Base-by-base conservation (phyloP, 2,888 invertebrate genomes). In the Napeogenes sylphis region DNA sequence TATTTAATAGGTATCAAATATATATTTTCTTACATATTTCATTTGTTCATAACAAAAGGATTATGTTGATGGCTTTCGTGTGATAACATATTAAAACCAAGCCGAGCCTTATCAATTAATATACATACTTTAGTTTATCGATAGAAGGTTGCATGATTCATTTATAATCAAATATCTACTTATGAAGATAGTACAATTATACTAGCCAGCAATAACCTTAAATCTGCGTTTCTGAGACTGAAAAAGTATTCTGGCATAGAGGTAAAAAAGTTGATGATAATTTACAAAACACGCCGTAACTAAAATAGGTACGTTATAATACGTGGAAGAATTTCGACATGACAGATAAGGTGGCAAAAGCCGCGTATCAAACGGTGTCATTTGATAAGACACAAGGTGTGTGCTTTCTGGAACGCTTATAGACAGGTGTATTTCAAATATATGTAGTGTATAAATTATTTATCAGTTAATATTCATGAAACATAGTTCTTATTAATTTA, bases 291-390 rank as follows among this genome's bases (percentile, higher is more conserved):
- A 45, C 55, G 53, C n/a, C 0, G 55, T 61, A 59, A 60, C 69
- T 68, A 69, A 69, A 72, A 70, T 81, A 80, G 78, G 80, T 82
- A 78, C 70, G 75, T 78, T 80, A 81, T 85, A 67, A 66, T 73
- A 86, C 83, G 87, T 87, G 87, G 84, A 88, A 86, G 85, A 87
- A 90, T 90, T 90, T 90, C 88, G 85, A 90, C 89, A 90, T 80
- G 79, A 79, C 79, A 87, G 88, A 89, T 89, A 89, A 89, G 82
- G 80, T 79, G 76, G 80, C 76, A 74, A 79, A 77, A 82, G 83
- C 75, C 82, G 76, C 84, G 69, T 89, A 90, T 90, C 90, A 89
- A 90, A 90, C 83, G 84, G 88, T 90, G 90, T 90, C 90, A 88
- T 81, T 84, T 83, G 90, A 90, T 90, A 90, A 90, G 79, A 75